phyloP scores from a whole-genome alignment of 2,888 invertebrate genomes.

The Leptarthrus brevirostris region DNA sequence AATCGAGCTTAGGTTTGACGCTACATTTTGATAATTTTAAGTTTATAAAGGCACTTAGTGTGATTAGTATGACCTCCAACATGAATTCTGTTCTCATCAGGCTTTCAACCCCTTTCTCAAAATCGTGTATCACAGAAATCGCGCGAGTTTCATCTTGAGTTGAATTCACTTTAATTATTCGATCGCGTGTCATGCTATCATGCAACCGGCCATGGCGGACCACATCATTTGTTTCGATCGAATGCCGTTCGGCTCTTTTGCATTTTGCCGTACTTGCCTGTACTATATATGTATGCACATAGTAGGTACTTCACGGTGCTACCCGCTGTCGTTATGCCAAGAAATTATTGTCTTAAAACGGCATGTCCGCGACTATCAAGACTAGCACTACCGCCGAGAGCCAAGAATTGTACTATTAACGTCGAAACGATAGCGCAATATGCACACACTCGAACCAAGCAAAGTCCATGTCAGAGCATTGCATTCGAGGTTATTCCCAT shows the following conservation, averaged over 20 bases:
- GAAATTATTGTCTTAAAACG: background rate
- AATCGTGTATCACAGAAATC: conserved; percentile 1
- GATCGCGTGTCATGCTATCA: conserved; percentile 41
- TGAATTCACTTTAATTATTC: conserved; percentile 25
- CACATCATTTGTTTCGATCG: conserved; percentile 21
- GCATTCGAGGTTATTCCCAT: conserved; percentile 43
- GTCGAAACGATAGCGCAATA: conserved; percentile 19
- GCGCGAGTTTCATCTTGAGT: conserved; percentile 27
- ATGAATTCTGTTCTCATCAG: background rate
- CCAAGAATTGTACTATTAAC: background rate
- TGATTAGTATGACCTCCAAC: conserved; percentile 24
- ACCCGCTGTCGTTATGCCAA: background rate
- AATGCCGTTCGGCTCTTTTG: conserved; percentile 46
- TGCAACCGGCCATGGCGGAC: conserved; percentile 44
- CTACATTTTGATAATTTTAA: background rate
- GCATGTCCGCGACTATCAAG: background rate
- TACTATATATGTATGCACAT: background rate
- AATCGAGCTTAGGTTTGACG: too few relatives aligned
- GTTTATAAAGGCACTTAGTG: background rate
- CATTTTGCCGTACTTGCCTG: conserved; percentile 9
- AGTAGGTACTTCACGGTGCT: background rate
- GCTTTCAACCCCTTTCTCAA: conserved; percentile 33
- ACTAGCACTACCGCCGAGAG: background rate
- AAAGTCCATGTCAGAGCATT: conserved; percentile 14
- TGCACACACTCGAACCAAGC: conserved; percentile 2